Conservation (phyloP, 53 echinoderm and acorn worm species). For the Crossaster papposus region DNA sequence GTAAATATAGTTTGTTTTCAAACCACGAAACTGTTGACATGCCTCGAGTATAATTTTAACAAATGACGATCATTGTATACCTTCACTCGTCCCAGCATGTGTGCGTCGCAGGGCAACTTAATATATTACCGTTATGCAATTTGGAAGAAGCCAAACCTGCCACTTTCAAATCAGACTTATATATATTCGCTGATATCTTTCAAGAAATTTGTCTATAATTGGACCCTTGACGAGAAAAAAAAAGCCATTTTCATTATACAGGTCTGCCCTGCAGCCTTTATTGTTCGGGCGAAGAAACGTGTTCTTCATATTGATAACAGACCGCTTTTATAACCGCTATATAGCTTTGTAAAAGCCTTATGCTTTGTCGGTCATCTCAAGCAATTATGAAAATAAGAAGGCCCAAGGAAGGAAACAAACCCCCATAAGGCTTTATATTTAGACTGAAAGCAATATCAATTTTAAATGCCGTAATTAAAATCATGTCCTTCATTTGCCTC, state of each 20-base stretch:
- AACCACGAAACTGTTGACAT: no score
- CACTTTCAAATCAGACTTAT: neutral
- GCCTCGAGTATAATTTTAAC: no score
- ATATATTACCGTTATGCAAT: neutral
- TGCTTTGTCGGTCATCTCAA: neutral
- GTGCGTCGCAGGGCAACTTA: neutral
- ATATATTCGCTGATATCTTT: neutral
- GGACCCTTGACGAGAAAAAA: neutral
- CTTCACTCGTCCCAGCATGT: neutral
- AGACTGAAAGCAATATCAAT: neutral
- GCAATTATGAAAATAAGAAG: neutral
- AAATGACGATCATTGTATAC: no score
- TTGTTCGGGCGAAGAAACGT: slow-evolving; percentile 10
- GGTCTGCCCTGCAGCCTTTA: neutral
- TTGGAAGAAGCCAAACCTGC: neutral
- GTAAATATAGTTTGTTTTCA: no score
- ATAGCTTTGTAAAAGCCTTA: neutral
- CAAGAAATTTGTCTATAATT: neutral
- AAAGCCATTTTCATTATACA: slow-evolving; percentile 10
- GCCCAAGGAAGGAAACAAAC: neutral
- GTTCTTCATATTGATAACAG: slow-evolving; percentile 2
- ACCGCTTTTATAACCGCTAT: neutral
- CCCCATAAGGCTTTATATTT: neutral
- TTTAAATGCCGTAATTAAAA: neutral
- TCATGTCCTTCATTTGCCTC: neutral